These are phyloP conservation scores for Poecile montanus DNA, from an alignment of 2,797 vertebrate genomes.

Conservation along the genomic window DNA sequence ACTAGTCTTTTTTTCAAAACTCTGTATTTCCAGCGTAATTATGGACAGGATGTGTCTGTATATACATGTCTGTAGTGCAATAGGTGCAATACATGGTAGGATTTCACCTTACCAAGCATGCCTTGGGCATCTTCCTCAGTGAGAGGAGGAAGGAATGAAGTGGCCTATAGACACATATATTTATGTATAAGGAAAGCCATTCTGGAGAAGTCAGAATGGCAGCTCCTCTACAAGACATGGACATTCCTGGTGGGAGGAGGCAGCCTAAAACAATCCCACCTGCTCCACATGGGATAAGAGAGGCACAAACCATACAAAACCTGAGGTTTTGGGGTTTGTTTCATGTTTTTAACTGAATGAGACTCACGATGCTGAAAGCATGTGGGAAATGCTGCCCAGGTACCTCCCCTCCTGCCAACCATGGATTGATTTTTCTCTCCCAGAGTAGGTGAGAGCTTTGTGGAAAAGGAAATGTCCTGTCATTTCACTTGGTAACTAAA, in stretches of 20 bases:
- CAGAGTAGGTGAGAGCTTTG: background rate
- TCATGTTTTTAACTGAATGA: background rate
- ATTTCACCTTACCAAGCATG: background rate
- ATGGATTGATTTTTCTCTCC: background rate
- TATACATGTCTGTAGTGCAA: background rate
- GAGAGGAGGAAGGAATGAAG: background rate
- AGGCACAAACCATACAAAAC: background rate
- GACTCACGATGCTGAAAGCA: background rate
- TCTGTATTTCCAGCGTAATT: background rate
- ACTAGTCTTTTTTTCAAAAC: background rate
- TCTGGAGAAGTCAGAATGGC: background rate
- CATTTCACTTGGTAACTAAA: background rate
- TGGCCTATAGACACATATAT: background rate
- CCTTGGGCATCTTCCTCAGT: background rate
- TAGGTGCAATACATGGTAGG: background rate
- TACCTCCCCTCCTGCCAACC: background rate
- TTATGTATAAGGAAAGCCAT: background rate
- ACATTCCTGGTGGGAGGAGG: background rate
- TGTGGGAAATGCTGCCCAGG: background rate
- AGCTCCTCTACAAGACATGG: background rate
- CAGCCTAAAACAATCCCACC: background rate
- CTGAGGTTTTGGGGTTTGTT: background rate
- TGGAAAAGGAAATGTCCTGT: background rate
- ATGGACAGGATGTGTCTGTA: background rate
- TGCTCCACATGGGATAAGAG: accelerated